Evolutionary conservation across 2,113 vertebrate species (phyloP), one percentile per base, ranked within the genome.

Genomic region (Stomatorhinus ivindoensis): DNA sequence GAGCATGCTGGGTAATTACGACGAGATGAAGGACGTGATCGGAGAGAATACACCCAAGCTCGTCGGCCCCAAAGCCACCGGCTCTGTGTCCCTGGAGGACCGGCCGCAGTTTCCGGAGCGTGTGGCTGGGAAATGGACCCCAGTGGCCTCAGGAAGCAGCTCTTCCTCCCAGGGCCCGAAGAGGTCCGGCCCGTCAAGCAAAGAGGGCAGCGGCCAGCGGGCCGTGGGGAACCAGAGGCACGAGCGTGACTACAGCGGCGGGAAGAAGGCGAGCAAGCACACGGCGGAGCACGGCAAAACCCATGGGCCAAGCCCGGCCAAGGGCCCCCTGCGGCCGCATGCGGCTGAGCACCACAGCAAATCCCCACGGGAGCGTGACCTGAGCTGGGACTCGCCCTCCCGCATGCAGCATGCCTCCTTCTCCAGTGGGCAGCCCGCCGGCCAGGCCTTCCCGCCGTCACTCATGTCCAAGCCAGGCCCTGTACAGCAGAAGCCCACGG

Each of bases 1-100:
- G 97, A 99, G 98, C 95, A 99, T 98, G 97, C 97, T 99, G 89
- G 98, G 98, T 90, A 98, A 99, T 93, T 99, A 99, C 96, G 98
- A 99, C 94, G 97, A 99, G 93, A 99, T 99, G 98, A 97, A 97
- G 95, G 98, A 99, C 93, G 96, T 97, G 8, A 97, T 99, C 92
- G 97, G 97, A 93, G 97, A 97, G 86, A 96, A 97, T 92, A 95
- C 98, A 61, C 97, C 97, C 88, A 99, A 99, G 95, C 96, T 97
- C 89, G 95, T 94, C 85, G 93, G 96, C 87, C 96, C 96, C 91
- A 98, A 99, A 95, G 96, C 97, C 82, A 94, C 97, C 0, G 95
- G 96, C 31, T 95, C 97, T 31, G 94, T 97, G 1, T 95, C 98
- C 44, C 93, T 97, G 5, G 98, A 99, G 90, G 98, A 99, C 86